phyloP scores from a whole-genome alignment of 1,140 invertebrate genomes.

The Zaprionus nigranus region DNA sequence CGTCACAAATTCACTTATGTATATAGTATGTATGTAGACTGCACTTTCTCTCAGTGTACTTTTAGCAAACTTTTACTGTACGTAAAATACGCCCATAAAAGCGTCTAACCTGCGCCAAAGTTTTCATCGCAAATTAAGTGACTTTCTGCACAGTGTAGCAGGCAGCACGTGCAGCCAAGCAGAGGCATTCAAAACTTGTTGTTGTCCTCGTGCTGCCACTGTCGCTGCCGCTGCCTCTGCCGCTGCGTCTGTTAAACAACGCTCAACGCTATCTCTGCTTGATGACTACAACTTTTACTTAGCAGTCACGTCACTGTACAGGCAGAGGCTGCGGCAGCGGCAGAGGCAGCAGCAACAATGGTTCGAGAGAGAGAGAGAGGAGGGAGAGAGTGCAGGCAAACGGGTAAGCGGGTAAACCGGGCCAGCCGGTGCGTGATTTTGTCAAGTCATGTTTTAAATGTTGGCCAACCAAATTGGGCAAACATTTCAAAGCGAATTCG shows the following conservation, averaged over 20 bases:
- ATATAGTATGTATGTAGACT: not conserved
- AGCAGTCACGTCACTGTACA: constrained; percentile 50
- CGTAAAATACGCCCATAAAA: constrained; percentile 4
- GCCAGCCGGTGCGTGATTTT: constrained; percentile 62
- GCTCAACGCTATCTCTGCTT: constrained; percentile 73
- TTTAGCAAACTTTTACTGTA: not conserved
- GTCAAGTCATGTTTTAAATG: constrained; percentile 81
- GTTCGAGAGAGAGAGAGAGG: too few relatives aligned
- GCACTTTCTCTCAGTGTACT: constrained; percentile 7
- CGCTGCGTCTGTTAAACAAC: constrained; percentile 64
- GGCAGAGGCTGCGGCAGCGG: not conserved
- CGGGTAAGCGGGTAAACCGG: not conserved
- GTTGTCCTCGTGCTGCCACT: constrained; percentile 3
- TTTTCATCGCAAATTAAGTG: constrained; percentile 4
- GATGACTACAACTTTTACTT: constrained; percentile 73
- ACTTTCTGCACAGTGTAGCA: not conserved
- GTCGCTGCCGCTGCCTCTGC: not conserved
- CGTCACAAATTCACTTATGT: constrained; percentile 7
- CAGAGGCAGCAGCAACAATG: not conserved
- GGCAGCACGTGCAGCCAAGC: not conserved
- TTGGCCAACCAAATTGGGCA: constrained; percentile 80
- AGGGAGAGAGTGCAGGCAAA: not conserved
- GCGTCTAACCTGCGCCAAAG: constrained; percentile 2
- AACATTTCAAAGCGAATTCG: constrained; percentile 74
- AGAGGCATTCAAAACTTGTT: not conserved